Conservation (phyloP, 2,113 vertebrate species). For the Trinectes maculatus region DNA sequence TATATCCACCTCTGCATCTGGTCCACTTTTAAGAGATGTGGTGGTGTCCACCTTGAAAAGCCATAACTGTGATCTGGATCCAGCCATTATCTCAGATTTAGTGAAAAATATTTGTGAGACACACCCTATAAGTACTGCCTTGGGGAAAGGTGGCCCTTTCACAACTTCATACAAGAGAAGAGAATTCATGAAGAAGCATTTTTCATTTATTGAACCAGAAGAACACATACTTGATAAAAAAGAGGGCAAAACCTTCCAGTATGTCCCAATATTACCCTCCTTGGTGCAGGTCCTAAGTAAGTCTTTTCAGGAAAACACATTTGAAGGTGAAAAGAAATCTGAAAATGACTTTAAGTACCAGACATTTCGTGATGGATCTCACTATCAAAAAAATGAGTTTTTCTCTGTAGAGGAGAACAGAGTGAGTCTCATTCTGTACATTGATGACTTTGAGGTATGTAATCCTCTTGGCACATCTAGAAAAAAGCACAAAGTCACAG, state of each 20-base stretch:
- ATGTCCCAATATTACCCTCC: conserved; percentile 33
- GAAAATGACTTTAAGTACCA: background rate
- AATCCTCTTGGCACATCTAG: conserved; percentile 37
- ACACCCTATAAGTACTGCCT: conserved; percentile 7
- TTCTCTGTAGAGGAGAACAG: conserved; percentile 1
- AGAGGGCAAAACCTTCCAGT: conserved; percentile 12
- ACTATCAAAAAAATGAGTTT: conserved; percentile 35
- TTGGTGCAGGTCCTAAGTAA: conserved; percentile 25
- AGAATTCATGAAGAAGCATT: conserved; percentile 14
- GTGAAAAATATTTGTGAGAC: conserved; percentile 13
- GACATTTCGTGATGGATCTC: conserved; percentile 36
- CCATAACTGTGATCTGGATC: conserved; percentile 1
- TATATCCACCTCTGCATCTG: conserved; percentile 1
- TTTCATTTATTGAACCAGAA: conserved; percentile 20
- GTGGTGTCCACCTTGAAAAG: background rate
- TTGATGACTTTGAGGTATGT: conserved; percentile 2
- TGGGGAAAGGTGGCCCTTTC: conserved; percentile 15
- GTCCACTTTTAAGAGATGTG: too few species aligned
- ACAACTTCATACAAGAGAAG: conserved; percentile 12
- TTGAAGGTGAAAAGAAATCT: background rate
- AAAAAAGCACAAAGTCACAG: conserved; percentile 28
- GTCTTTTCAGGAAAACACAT: conserved; percentile 14
- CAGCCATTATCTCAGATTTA: background rate
- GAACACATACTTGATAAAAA: conserved; percentile 30
- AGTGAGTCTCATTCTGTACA: conserved; percentile 17